Evolutionary conservation across 2,888 invertebrate species (phyloP).

Genomic region (Nebria salina): DNA sequence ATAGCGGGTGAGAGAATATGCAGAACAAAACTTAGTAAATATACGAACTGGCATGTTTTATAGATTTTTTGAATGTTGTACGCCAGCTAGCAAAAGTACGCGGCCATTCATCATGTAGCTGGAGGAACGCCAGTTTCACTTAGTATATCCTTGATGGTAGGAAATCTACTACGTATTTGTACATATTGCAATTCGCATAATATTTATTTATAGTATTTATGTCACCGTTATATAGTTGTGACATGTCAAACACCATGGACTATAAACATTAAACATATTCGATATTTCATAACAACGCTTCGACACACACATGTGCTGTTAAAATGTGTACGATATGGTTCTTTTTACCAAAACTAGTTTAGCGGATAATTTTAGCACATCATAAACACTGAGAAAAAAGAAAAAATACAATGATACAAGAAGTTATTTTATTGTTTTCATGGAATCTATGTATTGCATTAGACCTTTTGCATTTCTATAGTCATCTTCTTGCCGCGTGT

Average conservation of each 20-base stretch:
- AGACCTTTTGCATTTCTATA: too few relatives aligned
- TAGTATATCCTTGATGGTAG: slow-evolving; percentile 8
- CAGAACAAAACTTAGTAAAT: neutral
- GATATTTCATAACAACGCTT: slow-evolving; percentile 1
- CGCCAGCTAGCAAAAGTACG: neutral
- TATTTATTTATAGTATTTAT: slow-evolving; percentile 18
- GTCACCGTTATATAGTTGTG: neutral
- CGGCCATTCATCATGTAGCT: neutral
- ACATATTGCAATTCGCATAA: slow-evolving; percentile 17
- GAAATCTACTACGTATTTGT: slow-evolving; percentile 8
- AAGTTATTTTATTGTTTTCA: too few relatives aligned
- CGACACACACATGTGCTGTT: neutral
- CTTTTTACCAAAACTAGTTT: neutral
- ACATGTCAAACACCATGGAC: slow-evolving; percentile 13
- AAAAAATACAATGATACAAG: neutral
- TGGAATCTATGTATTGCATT: too few relatives aligned
- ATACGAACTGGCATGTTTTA: slow-evolving; percentile 11
- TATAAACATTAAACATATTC: neutral
- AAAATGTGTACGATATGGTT: too few relatives aligned
- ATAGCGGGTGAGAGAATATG: neutral
- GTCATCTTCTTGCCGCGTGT: too few relatives aligned
- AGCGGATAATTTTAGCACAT: neutral
- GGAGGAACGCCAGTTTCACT: neutral
- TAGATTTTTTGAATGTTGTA: slow-evolving; percentile 13
- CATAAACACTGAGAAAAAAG: neutral